Conservation (phyloP, 2,113 vertebrate species). For the Tauraco erythrolophus region DNA sequence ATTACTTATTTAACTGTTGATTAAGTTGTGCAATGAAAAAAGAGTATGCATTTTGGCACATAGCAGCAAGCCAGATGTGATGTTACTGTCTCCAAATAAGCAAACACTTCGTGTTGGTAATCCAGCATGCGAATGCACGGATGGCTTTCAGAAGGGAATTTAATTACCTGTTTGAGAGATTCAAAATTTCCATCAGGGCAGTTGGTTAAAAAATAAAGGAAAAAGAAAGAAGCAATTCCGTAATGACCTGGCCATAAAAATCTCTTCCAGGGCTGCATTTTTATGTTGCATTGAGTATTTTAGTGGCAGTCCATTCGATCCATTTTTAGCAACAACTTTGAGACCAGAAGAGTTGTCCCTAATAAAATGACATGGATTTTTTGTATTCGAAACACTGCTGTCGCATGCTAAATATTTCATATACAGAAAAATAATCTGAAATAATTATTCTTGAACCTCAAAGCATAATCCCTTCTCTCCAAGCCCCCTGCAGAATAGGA, state of each 20-base stretch:
- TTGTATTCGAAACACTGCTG: background rate
- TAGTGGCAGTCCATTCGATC: background rate
- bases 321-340: background rate
- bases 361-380: fast-evolving
- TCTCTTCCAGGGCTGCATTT: background rate
- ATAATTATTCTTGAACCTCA: background rate
- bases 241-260: background rate
- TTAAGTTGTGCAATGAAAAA: background rate
- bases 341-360: background rate
- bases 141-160: background rate
- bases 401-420: background rate
- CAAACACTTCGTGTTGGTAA: background rate
- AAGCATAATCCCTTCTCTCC: background rate
- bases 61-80: background rate
- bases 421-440: background rate
- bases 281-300: background rate
- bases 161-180: background rate
- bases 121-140: background rate
- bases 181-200: background rate
- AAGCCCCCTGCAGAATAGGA: background rate
- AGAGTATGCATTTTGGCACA: background rate
- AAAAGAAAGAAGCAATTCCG: background rate
- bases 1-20: background rate
- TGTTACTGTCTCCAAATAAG: background rate
- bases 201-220: background rate